phyloP scores from a whole-genome alignment of 2,888 invertebrate genomes.

The Mythimna albipuncta region DNA sequence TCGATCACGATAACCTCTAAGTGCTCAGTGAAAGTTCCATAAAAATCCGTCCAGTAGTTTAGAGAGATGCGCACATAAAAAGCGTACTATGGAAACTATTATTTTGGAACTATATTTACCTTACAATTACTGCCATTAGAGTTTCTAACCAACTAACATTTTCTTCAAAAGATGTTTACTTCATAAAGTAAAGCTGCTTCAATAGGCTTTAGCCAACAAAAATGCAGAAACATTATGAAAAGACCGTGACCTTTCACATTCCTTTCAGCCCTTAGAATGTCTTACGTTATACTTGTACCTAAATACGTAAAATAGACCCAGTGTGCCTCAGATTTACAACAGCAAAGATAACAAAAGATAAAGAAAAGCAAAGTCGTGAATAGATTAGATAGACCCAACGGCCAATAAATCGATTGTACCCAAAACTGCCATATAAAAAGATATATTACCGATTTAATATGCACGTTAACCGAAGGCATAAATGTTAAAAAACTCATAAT shows the following conservation, averaged over 20 bases:
- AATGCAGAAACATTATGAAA: constrained; percentile 7
- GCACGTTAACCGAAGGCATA: constrained; percentile 52
- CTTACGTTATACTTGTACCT: not conserved
- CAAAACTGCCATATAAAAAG: constrained; percentile 45
- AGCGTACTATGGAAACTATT: constrained; percentile 11
- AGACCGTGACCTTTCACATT: constrained; percentile 40
- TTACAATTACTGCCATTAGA: constrained; percentile 22
- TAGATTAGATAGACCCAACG: constrained; percentile 38
- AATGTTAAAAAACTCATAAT: constrained; percentile 54
- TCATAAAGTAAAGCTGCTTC: constrained; percentile 10
- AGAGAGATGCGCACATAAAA: constrained; percentile 47
- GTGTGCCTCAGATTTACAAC: constrained; percentile 12
- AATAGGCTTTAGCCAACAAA: constrained; percentile 13
- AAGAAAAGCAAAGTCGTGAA: constrained; percentile 21
- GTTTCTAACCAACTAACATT: constrained; percentile 11
- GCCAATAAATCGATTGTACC: constrained; percentile 53
- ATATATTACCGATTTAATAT: constrained; percentile 63
- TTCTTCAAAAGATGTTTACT: constrained; percentile 2
- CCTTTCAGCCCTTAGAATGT: constrained; percentile 32
- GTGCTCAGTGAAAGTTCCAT: constrained; percentile 61
- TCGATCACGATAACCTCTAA: constrained; percentile 53
- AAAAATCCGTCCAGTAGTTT: constrained; percentile 41
- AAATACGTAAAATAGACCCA: constrained; percentile 15
- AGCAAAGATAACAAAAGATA: constrained; percentile 14
- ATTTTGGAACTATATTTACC: constrained; percentile 29